Percentiles rank a stretch among this genome's conserved stretches.
phyloP scores from a whole-genome alignment of 2,797 vertebrate species.

The Ctenopoma multispine region DNA sequence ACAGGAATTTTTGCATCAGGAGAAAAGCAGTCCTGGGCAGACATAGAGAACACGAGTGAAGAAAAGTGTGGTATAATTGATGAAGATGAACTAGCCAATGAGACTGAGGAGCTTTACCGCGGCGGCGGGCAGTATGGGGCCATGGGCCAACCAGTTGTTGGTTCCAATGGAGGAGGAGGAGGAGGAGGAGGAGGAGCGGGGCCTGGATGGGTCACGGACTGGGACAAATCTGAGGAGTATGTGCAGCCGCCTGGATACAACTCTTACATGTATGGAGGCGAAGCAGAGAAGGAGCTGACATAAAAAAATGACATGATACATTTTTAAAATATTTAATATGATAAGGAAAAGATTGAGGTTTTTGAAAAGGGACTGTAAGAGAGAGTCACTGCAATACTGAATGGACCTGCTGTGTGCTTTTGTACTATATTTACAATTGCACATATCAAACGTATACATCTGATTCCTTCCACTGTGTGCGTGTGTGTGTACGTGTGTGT shows the following conservation, averaged over 20 bases:
- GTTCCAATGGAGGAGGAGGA: constrained; percentile 76
- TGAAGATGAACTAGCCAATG: constrained; percentile 97
- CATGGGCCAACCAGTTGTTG: constrained; percentile 77
- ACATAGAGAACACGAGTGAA: constrained; percentile 96
- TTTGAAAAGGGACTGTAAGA: constrained; percentile 43
- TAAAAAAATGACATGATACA: constrained; percentile 50
- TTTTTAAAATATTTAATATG: constrained; percentile 16
- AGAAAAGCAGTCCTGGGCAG: constrained; percentile 97
- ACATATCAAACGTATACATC: constrained; percentile 58
- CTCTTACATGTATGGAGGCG: constrained; percentile 75
- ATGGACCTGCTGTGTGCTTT: constrained; percentile 66
- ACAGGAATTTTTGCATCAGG: constrained; percentile 92
- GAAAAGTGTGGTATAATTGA: constrained; percentile 98
- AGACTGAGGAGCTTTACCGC: constrained; percentile 92
- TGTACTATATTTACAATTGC: constrained; percentile 60
- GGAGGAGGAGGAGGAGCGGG: constrained; percentile 61
- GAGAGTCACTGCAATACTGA: constrained; percentile 58
- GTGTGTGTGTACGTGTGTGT: constrained; percentile 38
- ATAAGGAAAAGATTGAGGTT: constrained; percentile 44
- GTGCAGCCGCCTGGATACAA: constrained; percentile 83
- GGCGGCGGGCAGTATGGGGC: constrained; percentile 89
- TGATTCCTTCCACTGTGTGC: constrained; percentile 42
- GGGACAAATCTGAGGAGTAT: constrained; percentile 86
- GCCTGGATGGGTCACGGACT: constrained; percentile 81
- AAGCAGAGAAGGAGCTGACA: constrained; percentile 75